Evolutionary conservation across 2,888 invertebrate genomes (phyloP), one percentile per base, ranked within the genome.

Genomic region (Chorisops tibialis): DNA sequence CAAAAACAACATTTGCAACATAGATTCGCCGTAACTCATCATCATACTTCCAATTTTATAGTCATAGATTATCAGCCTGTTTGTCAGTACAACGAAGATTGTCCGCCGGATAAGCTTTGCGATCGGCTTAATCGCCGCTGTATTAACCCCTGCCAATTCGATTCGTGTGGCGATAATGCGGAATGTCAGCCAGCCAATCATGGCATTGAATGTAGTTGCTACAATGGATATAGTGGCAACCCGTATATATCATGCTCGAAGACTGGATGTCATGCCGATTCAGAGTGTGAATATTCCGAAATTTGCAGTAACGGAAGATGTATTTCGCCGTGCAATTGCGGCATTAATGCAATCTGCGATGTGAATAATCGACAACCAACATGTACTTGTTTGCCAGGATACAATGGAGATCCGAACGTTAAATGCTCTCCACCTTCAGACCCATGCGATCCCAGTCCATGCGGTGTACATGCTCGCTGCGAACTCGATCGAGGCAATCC

Each of bases 61-160:
- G 83, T 79, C 14, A 72, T 74, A 30, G 75, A 77, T 47, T 75
- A 80, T 65, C 80, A 80, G 69, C 81, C 84, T 68, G 83, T 92
- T 56, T 93, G 93, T 74, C 93, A 93, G 75, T 92, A 91, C 77
- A 93, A 93, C 72, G 92, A 91, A 80, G 93, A 93, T 72, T 94
- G 93, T 74, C 91, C 92, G 59, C 89, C 90, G n/a, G 85, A 88
- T 70, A 86, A 90, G 70, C 80, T 91, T 19, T 94, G 93, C 74
- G 93, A 93, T 76, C 83, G 92, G 68, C 79, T 92, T 52, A 93
- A 92, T 72, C 82, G 93, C 73, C 83, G 88, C 51, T 94, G 93
- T 74, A 88, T 91, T 67, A 92, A 86, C 75, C 91, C 91, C 2
- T 92, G 92, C 73, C 81, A 83, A 68, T 85, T 87, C 68, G 87